Base-by-base conservation (phyloP, 2,113 vertebrate genomes). In the Erythrolamprus reginae region DNA sequence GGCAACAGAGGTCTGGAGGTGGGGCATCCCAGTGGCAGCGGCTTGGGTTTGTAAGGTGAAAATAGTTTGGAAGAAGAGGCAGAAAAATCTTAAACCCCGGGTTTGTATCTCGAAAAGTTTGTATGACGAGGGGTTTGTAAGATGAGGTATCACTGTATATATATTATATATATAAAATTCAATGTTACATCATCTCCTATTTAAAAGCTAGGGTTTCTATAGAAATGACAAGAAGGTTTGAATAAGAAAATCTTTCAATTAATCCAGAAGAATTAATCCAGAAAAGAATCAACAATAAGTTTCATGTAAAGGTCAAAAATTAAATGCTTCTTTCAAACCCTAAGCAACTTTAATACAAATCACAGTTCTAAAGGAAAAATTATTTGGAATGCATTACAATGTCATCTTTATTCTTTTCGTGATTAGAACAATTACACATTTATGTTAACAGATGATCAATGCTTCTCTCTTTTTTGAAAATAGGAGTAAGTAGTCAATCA, bases 321-420 rank as follows among this genome's bases (percentile, higher is more conserved):
- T 90, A 97, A 96, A 96, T 95, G 95, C 94, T 94, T 95, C 93
- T 94, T 94, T 95, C 95, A 96, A 93, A 93, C 95, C 93, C 96
- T 89, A 94, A 96, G 95, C 92, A 96, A 95, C 95, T 96, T 95
- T 95, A 97, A 97, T 97, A 97, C 97, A 97, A 97, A 97, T 97
- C 95, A 0, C 96, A 97, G 97, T 97, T 97, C 96, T 94, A 89
- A 95, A 94, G 82, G 89, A 93, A 82, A 13, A 94, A 95, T 94
- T 97, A 96, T 96, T 95, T 96, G 94, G 95, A 95, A 92, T 89
- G 17, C 47, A 92, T 85, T 93, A 97, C 96, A 97, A 96, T 96
- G 95, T 95, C 94, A 92, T 96, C 95, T 95, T 96, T 97, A 96
- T 97, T 96, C 96, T 88, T 93, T 83, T 94, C 93, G 95, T 95